Percentiles rank a stretch among this genome's conserved stretches.
Evolutionary conservation across 2,888 invertebrate genomes (phyloP).

Genomic region (Agrilus biguttatus): DNA sequence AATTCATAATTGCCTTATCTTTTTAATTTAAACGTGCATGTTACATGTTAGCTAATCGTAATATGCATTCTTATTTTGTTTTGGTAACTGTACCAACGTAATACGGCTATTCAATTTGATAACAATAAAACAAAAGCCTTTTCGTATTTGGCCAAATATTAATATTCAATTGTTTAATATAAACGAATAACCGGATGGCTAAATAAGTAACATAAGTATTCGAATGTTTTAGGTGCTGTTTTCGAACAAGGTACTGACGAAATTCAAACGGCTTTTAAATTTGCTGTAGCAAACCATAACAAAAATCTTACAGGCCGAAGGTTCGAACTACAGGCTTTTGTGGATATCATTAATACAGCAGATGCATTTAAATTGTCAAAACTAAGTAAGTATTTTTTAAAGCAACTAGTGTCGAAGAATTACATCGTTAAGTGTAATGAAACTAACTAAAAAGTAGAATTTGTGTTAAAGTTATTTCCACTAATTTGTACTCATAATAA

Average conservation of each 20-base stretch:
- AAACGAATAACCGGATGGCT: too few relatives aligned
- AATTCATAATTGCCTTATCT: neutral
- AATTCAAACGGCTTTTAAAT: constrained; percentile 85
- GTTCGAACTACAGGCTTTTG: constrained; percentile 76
- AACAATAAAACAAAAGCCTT: neutral
- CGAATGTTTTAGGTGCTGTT: constrained; percentile 59
- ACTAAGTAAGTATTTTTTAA: constrained; percentile 56
- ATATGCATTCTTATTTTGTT: neutral
- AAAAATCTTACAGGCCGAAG: constrained; percentile 65
- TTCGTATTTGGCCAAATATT: neutral
- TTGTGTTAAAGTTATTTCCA: too few relatives aligned
- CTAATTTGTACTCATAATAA: too few relatives aligned
- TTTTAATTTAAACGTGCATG: neutral
- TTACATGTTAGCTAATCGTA: neutral
- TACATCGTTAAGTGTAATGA: too few relatives aligned
- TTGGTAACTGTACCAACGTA: neutral
- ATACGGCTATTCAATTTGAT: neutral
- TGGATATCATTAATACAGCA: constrained; percentile 84
- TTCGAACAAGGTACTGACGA: constrained; percentile 87
- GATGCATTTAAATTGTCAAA: constrained; percentile 86
- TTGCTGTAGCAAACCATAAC: constrained; percentile 75
- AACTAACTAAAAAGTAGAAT: too few relatives aligned
- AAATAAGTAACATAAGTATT: neutral
- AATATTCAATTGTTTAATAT: neutral
- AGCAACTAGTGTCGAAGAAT: neutral